Base-by-base conservation (phyloP, 1,140 invertebrate species). In the Doryteuthis pealeii region DNA sequence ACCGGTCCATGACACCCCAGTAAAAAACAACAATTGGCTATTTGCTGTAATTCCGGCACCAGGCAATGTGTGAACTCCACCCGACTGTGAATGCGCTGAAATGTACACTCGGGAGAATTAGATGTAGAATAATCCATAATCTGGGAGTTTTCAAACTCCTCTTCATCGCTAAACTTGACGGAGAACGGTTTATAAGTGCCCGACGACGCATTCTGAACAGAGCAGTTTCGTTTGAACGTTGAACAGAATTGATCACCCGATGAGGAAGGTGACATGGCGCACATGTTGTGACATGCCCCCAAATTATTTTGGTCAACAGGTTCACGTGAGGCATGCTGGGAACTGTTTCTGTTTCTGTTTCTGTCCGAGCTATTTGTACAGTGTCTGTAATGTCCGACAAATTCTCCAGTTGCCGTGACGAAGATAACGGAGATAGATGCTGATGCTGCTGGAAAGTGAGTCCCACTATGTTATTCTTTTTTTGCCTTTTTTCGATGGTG, bases 61-160 rank as follows among this genome's bases (percentile, higher is more conserved):
- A 99, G 90, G 85, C 94, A 97, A 88, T 99, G 96, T 76, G 97
- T 94, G 83, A 96, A 99, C 88, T 99, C 96, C 77, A 96, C 92
- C 85, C 89, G 89, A 40, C 94, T 95, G 84, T 96, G 94, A 65
- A 92, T 91, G 33, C 73, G 73, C 54, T 62, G 54, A n/a, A 45
- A 74, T 18, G 31, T 26, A 82, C 69, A 18, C 45, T 58, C 31
- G 22, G 26, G 15, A n/a, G 3, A 58, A 28, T 35, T 26, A 45
- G 12, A 26, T 49, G 62, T 30, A 5, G n/a, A 54, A 74, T 33
- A 68, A 33, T 33, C 66, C 30, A 18, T 18, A 68, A 32, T 31
- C 15, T 26, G n/a, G 4, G 66, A 26, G 18, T 68, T 30, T 2
- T 68, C 31, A 32, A 68, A 33, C 15, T 68, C 66, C n/a, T 68